Evolutionary conservation across 1,140 invertebrate species (phyloP).

Genomic region (Probaryconus sp.): DNA sequence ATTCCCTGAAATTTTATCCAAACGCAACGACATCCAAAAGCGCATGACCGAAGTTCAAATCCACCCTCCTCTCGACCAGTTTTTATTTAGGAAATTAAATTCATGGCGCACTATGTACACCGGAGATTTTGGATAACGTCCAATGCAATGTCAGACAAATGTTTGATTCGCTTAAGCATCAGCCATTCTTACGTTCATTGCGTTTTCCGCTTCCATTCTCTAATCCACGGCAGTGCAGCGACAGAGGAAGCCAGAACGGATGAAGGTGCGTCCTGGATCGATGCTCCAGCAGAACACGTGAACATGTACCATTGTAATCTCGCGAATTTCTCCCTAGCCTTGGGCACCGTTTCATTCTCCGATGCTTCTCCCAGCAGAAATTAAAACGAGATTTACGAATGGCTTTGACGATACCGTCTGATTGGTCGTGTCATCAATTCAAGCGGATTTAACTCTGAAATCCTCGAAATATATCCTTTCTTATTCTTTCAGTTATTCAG

Average conservation of each 20-base stretch:
- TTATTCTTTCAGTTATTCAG: no score
- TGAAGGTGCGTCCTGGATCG: constrained; percentile 43
- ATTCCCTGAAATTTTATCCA: constrained; percentile 1
- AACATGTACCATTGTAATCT: constrained; percentile 28
- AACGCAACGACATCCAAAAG: no score
- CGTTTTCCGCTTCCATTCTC: constrained; percentile 26
- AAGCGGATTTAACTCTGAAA: no score
- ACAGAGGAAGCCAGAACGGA: constrained; percentile 38
- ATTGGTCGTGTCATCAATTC: no score
- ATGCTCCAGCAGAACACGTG: constrained; percentile 21
- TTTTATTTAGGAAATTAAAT: constrained; percentile 34
- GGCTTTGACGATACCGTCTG: constrained; percentile 2
- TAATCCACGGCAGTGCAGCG: constrained; percentile 34
- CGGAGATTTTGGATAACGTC: constrained; percentile 42
- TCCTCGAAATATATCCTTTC: no score
- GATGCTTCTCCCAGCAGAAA: constrained; percentile 13
- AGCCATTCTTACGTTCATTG: constrained; percentile 36
- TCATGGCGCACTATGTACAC: constrained; percentile 12
- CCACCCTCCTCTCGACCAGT: neutral
- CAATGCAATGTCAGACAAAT: constrained; percentile 21
- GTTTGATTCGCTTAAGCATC: constrained; percentile 54
- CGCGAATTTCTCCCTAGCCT: constrained; percentile 14
- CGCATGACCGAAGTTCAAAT: no score
- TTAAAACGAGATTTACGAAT: constrained; percentile 18
- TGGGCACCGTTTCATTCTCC: constrained; percentile 15